These are phyloP conservation scores for Heliconius eleuchia DNA, from an alignment of 1,140 invertebrate genomes.

Conservation along the genomic window DNA sequence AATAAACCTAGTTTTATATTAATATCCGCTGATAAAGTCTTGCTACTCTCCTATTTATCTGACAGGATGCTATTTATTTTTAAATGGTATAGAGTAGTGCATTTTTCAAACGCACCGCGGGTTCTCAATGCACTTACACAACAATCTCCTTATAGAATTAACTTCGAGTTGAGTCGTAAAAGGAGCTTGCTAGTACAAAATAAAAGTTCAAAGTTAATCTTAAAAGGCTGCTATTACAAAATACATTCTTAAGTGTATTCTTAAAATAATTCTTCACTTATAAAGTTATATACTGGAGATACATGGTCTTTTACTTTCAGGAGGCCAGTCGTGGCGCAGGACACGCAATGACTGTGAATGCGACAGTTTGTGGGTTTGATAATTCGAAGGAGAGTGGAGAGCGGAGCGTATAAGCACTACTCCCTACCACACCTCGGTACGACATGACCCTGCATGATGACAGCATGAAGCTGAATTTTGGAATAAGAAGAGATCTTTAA, in stretches of 20 bases:
- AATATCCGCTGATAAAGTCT: background rate
- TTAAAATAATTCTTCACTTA: constrained; percentile 3
- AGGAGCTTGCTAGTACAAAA: constrained; percentile 17
- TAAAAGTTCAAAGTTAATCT: constrained; percentile 19
- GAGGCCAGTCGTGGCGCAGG: no score
- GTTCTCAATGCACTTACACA: constrained; percentile 27
- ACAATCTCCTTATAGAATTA: constrained; percentile 32
- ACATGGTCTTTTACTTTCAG: no score
- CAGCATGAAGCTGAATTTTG: background rate
- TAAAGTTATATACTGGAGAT: background rate
- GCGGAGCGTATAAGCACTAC: no score
- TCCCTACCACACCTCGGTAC: no score
- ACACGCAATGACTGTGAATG: no score
- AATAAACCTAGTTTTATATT: background rate
- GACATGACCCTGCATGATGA: no score
- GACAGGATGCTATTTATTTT: constrained; percentile 18
- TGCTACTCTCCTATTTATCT: background rate
- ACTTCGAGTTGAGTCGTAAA: constrained; percentile 19
- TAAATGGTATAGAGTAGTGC: constrained; percentile 11
- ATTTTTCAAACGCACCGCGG: constrained; percentile 23
- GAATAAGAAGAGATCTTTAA: no score
- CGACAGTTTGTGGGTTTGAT: no score
- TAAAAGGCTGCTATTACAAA: constrained; percentile 2
- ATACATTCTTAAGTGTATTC: background rate
- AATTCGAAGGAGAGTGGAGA: no score